Conservation (phyloP, 2,797 vertebrate species). For the Oreochromis grahami region DNA sequence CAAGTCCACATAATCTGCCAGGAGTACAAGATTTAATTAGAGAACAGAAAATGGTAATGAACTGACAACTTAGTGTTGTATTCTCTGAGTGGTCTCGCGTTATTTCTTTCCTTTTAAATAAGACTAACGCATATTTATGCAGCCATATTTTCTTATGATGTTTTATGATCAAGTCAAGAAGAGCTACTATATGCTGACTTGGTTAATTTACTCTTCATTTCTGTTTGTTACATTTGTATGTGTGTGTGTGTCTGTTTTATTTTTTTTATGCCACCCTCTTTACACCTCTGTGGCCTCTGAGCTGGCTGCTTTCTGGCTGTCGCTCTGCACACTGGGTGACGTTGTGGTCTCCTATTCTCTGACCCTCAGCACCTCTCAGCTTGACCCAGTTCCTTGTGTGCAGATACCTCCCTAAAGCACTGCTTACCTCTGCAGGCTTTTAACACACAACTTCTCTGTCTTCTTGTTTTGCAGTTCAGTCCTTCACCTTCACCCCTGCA, state of each 20-base stretch:
- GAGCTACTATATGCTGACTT: background rate
- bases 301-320: slow-evolving; percentile 61
- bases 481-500: slow-evolving; percentile 92
- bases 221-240: slow-evolving; percentile 34
- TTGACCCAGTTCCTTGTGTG: slow-evolving; percentile 32
- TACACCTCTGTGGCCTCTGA: slow-evolving; percentile 43
- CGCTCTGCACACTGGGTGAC: slow-evolving; percentile 43
- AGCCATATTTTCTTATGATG: background rate
- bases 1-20: slow-evolving; percentile 29
- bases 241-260: slow-evolving; percentile 34
- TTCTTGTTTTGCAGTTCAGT: slow-evolving; percentile 94
- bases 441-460: slow-evolving; percentile 86
- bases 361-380: background rate
- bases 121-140: background rate
- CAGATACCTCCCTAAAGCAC: slow-evolving; percentile 56
- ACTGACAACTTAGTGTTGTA: background rate
- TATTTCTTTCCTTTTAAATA: background rate
- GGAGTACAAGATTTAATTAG: slow-evolving; percentile 40
- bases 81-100: background rate
- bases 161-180: background rate
- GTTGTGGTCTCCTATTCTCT: background rate
- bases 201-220: slow-evolving; percentile 44
- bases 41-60: slow-evolving; percentile 22
- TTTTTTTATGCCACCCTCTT: slow-evolving; percentile 46
- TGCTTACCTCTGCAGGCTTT: slow-evolving; percentile 70